Evolutionary conservation across 2,113 vertebrate genomes (phyloP).

Genomic region (Nematolebias whitei): DNA sequence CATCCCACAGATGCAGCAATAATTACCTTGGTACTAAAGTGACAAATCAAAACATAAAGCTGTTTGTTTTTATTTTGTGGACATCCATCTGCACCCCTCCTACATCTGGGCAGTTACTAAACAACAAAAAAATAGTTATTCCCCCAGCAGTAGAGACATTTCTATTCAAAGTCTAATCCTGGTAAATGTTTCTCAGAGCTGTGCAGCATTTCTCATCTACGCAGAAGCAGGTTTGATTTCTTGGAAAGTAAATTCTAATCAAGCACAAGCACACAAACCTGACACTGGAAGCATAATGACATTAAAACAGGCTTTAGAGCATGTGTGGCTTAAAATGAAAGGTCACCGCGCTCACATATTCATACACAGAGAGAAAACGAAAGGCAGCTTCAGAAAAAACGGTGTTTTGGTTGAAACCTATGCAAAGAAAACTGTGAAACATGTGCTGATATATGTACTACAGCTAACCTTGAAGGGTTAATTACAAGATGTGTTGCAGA

Average conservation of each 20-base stretch:
- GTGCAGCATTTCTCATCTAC: not conserved
- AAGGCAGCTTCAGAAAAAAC: not conserved
- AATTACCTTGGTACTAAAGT: not conserved
- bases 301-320: slow-evolving; percentile 4
- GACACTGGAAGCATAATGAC: slow-evolving; percentile 11
- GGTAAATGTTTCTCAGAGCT: too few relatives aligned
- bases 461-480: not conserved
- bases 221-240: not conserved
- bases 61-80: not conserved
- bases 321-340: slow-evolving; percentile 27
- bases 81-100: too few relatives aligned
- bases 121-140: too few relatives aligned
- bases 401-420: not conserved
- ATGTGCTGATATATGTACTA: not conserved
- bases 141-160: not conserved
- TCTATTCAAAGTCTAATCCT: not conserved
- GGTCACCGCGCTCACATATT: not conserved
- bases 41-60: not conserved
- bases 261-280: slow-evolving; percentile 5
- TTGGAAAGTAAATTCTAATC: slow-evolving; percentile 17
- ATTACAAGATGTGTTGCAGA: slow-evolving; percentile 1
- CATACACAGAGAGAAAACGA: not conserved
- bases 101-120: too few relatives aligned
- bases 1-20: not conserved
- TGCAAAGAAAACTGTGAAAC: slow-evolving; percentile 2